Base-by-base conservation (phyloP, 2,797 vertebrate genomes). In the Apodemus agrarius region DNA sequence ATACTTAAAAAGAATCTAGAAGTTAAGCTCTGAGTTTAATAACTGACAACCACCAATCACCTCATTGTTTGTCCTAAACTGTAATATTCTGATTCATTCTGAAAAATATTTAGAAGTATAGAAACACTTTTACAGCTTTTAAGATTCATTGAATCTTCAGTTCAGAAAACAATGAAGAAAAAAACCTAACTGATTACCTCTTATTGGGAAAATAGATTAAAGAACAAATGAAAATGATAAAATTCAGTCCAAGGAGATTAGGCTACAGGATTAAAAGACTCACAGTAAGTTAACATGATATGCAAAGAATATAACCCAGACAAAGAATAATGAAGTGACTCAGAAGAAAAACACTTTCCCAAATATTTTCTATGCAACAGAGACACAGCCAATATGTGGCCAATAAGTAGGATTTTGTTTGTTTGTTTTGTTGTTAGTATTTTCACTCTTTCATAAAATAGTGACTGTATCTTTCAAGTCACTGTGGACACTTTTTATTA, bases 121-220 rank as follows among this genome's bases (percentile, higher is more conserved):
- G 69, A 84, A 89, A 90, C 21, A 88, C 49, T 93, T 84, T 46
- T 78, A 80, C 69, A 88, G 11, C 1, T n/a, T 79, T 88, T 95
- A 76, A 95, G 76, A 90, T 13, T 65, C 91, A 89, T 90, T 91
- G 43, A 84, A 85, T 24, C 52, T 82, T 57, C 54, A 93, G 82
- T 96, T 94, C n/a, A 92, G 75, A 93, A 93, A 22, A 90, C 86
- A 76, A 91, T 14, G 29, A 96, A 90, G 80, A 86, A 89, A 89
- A 24, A 95, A 86, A 95, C 40, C 49, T 65, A 96, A 69, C 24
- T 79, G 29, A 91, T 86, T 92, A 88, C 9, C 43, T 92, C 29
- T 43, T 80, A 85, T 8, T 67, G 26, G 19, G 59, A 91, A 57
- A 37, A 29, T 13, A 75, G 37, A 84, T 86, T 95, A 91, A 96